These are phyloP conservation scores for Samia ricini DNA, from an alignment of 1,140 invertebrate genomes.

Conservation along the genomic window DNA sequence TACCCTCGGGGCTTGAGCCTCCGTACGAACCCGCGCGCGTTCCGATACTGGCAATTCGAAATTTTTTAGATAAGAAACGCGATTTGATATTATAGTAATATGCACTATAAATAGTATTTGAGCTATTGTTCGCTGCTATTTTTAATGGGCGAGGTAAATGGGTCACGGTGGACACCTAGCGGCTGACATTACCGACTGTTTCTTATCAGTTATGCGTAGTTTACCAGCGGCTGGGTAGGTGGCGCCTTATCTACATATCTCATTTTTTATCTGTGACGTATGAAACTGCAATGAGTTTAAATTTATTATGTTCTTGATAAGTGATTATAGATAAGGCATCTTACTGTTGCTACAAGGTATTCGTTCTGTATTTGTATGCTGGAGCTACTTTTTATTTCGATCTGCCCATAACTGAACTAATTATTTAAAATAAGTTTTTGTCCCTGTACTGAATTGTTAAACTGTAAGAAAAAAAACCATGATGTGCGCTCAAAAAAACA, in stretches of 20 bases:
- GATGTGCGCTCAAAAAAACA: too few relatives aligned
- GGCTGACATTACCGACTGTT: conserved; percentile 40
- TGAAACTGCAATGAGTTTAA: not conserved
- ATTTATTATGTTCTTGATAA: not conserved
- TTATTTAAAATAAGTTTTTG: too few relatives aligned
- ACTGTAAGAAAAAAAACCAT: too few relatives aligned
- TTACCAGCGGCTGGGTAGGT: conserved; percentile 35
- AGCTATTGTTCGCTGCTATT: conserved; percentile 74
- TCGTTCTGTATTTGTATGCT: not conserved
- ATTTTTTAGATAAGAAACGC: conserved; percentile 20
- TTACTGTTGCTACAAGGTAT: not conserved
- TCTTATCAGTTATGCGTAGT: conserved; percentile 34
- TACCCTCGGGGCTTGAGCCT: not conserved
- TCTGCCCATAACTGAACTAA: too few relatives aligned
- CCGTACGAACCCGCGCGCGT: conserved; percentile 1
- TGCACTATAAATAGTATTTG: conserved; percentile 72
- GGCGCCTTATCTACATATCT: conserved; percentile 31
- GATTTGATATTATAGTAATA: conserved; percentile 58
- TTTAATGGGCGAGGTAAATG: conserved; percentile 68
- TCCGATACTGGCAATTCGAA: not conserved
- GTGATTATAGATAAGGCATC: not conserved
- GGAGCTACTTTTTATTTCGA: too few relatives aligned
- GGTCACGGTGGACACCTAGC: conserved; percentile 58
- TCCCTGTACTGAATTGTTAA: too few relatives aligned
- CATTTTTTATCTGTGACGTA: not conserved